Conservation (phyloP, 30 jellyfish, hydroid and myxozoan genomes). For the Pseudorhiza aurosa region DNA sequence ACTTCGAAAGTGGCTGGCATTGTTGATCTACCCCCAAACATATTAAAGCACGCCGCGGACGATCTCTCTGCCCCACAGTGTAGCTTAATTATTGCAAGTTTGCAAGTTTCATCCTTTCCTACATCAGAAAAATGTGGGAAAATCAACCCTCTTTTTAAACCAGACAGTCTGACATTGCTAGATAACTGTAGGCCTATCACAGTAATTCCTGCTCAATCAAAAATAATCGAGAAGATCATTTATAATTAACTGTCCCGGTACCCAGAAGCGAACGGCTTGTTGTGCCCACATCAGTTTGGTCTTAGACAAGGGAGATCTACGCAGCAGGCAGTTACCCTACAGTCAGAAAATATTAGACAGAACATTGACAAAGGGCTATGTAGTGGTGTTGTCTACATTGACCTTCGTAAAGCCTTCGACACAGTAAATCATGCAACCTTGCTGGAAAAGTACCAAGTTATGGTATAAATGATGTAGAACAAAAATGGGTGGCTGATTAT, state of each 20-base stretch:
- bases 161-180: slow-evolving; percentile 3
- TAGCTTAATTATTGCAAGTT: slow-evolving; percentile 20
- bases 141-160: slow-evolving; percentile 33
- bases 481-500: slow-evolving; percentile 38
- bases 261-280: slow-evolving; percentile 47
- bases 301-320: slow-evolving; percentile 70
- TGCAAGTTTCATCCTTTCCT: slow-evolving; percentile 30
- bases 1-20: slow-evolving; percentile 42
- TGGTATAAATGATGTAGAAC: slow-evolving; percentile 45
- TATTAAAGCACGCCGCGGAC: slow-evolving; percentile 45
- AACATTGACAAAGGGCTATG: slow-evolving; percentile 67
- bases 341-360: slow-evolving; percentile 48
- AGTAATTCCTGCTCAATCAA: slow-evolving; percentile 8
- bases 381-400: slow-evolving; percentile 69
- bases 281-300: slow-evolving; percentile 61
- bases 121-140: slow-evolving; percentile 57
- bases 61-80: slow-evolving; percentile 34
- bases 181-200: slow-evolving; percentile 11
- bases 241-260: slow-evolving; percentile 52
- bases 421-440: slow-evolving; percentile 55
- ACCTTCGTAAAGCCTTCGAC: slow-evolving; percentile 59
- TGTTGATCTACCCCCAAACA: slow-evolving; percentile 46
- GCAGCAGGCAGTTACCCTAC: slow-evolving; percentile 62
- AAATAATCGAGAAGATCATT: background rate
- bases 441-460: slow-evolving; percentile 24